Percentiles rank a stretch among this genome's conserved stretches.
Evolutionary conservation across 92 coral and sea anemone species (phyloP).

Genomic region (Anthopleura xanthogrammica): DNA sequence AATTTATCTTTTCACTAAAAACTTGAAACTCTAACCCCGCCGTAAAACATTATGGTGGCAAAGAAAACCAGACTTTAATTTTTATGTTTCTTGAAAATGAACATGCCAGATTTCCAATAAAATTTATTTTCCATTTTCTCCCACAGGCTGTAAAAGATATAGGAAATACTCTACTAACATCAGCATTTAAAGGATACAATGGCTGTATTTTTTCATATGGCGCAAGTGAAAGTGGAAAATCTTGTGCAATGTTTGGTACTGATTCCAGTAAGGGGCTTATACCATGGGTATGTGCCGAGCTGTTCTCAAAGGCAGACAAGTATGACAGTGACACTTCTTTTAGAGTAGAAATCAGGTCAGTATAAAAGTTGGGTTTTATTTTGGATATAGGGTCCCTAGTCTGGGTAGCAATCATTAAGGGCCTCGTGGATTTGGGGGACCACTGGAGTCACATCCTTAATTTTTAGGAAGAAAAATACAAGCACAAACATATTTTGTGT

Average conservation of each 20-base stretch:
- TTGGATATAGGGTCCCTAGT: too few relatives aligned
- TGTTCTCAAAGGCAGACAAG: conserved; percentile 70
- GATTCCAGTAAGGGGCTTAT: conserved; percentile 79
- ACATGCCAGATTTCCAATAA: background rate
- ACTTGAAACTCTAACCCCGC: too few relatives aligned
- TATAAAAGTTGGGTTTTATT: background rate
- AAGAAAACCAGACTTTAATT: too few relatives aligned
- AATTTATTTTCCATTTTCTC: background rate
- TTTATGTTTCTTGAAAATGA: too few relatives aligned
- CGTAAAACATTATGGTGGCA: too few relatives aligned
- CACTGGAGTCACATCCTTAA: too few relatives aligned
- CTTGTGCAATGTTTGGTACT: conserved; percentile 84
- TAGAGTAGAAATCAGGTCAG: conserved; percentile 93
- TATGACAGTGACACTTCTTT: conserved; percentile 84
- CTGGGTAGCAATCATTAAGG: too few relatives aligned
- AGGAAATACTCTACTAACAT: conserved; percentile 67
- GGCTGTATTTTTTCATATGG: conserved; percentile 93
- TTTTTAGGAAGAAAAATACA: too few relatives aligned
- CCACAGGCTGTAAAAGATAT: conserved; percentile 71
- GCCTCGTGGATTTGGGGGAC: too few relatives aligned
- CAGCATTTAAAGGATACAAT: conserved; percentile 91
- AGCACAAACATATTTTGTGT: too few relatives aligned
- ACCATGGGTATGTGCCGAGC: conserved; percentile 75
- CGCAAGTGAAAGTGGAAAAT: conserved; percentile 94
- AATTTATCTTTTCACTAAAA: too few relatives aligned